These are phyloP conservation scores for Drosophila albomicans DNA, from an alignment of 1,140 invertebrate species.

Conservation along the genomic window DNA sequence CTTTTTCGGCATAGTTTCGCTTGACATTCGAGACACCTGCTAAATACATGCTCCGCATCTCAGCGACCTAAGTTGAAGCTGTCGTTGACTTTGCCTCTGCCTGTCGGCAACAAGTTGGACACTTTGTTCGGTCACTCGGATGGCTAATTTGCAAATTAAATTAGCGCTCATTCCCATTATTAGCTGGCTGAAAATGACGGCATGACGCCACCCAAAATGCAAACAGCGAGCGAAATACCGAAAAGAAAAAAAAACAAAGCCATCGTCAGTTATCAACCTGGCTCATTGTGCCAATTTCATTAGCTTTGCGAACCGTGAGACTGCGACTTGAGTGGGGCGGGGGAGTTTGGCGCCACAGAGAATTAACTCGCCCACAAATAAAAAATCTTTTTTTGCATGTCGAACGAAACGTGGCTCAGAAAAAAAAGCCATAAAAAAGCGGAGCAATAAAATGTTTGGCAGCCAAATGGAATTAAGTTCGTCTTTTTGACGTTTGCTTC, in stretches of 20 bases:
- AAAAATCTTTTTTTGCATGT: constrained; percentile 58
- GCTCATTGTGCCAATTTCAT: constrained; percentile 58
- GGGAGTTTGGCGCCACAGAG: constrained; percentile 27
- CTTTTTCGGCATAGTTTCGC: neutral
- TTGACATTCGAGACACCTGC: constrained; percentile 2
- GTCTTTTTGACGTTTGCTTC: constrained; percentile 17
- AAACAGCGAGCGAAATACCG: constrained; percentile 8
- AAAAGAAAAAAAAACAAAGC: constrained; percentile 45
- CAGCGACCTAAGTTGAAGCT: neutral
- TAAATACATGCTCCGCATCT: constrained; percentile 23
- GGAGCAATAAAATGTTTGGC: constrained; percentile 41
- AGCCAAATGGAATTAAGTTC: constrained; percentile 46
- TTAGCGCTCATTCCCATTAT: constrained; percentile 77
- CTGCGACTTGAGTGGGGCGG: constrained; percentile 7
- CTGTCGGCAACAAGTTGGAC: constrained; percentile 42
- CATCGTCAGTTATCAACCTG: constrained; percentile 57
- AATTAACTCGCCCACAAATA: constrained; percentile 38
- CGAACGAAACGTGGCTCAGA: constrained; percentile 28
- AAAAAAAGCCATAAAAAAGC: constrained; percentile 45
- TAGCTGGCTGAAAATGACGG: constrained; percentile 56
- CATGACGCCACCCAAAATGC: constrained; percentile 51
- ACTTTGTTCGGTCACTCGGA: constrained; percentile 26
- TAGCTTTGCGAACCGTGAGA: constrained; percentile 35
- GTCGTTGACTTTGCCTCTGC: no score
- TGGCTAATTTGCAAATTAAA: constrained; percentile 78